These are phyloP conservation scores for Brachyistius frenatus DNA, from an alignment of 2,113 vertebrate genomes.

Conservation along the genomic window DNA sequence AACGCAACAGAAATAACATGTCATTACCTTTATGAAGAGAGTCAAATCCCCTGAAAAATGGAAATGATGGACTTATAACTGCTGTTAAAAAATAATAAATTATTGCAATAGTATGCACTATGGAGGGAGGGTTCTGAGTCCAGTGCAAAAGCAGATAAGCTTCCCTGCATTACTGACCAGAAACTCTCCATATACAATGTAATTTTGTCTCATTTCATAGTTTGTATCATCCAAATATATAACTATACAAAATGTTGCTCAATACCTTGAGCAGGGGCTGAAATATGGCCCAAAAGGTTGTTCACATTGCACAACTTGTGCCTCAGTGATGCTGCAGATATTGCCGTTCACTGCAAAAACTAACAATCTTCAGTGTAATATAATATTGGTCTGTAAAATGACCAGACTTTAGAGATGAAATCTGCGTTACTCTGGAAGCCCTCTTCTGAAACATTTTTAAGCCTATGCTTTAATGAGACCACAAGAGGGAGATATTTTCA, in stretches of 20 bases:
- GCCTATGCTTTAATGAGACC: conserved; percentile 7
- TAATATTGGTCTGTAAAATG: neutral
- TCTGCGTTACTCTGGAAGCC: neutral
- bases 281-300: neutral
- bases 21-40: no score
- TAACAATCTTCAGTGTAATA: neutral
- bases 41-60: no score
- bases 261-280: neutral
- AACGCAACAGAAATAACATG: no score
- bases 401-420: neutral
- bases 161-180: no score
- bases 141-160: no score
- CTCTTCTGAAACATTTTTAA: neutral
- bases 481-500: conserved; percentile 64
- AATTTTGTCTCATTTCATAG: no score
- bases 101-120: no score
- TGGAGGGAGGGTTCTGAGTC: no score
- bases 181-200: no score
- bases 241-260: neutral
- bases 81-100: no score
- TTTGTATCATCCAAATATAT: neutral
- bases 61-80: no score
- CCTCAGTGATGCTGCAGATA: neutral
- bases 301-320: neutral
- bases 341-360: neutral